Conservation (phyloP, 2,113 vertebrate genomes). For the Parus major region DNA sequence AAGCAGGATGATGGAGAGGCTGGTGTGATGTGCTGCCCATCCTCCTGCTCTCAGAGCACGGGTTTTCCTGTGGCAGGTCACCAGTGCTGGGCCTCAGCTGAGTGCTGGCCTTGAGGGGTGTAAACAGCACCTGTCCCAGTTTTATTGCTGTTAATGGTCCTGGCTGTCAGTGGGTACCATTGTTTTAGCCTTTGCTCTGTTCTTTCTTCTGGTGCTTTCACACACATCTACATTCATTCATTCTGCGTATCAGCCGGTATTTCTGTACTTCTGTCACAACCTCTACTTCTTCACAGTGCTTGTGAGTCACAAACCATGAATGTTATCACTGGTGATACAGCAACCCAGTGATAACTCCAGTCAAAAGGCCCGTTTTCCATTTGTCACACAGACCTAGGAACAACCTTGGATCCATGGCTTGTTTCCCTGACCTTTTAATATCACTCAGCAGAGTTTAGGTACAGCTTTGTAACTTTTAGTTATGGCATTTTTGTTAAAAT, state of each 20-base stretch:
- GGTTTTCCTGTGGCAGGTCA: neutral
- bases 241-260: neutral
- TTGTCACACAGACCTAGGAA: neutral
- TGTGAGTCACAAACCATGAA: neutral
- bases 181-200: neutral
- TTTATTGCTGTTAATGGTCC: neutral
- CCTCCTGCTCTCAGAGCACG: accelerated
- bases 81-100: neutral
- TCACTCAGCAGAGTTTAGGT: neutral
- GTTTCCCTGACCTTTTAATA: neutral
- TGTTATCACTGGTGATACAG: neutral
- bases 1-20: neutral
- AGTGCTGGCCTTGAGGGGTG: neutral
- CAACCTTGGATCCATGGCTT: accelerated
- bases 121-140: neutral
- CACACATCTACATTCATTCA: neutral
- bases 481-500: neutral
- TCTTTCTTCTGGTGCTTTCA: neutral
- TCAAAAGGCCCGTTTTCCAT: neutral
- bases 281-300: neutral
- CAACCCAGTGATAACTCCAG: neutral
- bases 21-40: neutral
- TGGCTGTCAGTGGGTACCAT: neutral
- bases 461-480: neutral
- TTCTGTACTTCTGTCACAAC: neutral